Evolutionary conservation across 2,113 vertebrate genomes (phyloP), one percentile per base, ranked within the genome.

Genomic region (Proterorhinus semilunaris): DNA sequence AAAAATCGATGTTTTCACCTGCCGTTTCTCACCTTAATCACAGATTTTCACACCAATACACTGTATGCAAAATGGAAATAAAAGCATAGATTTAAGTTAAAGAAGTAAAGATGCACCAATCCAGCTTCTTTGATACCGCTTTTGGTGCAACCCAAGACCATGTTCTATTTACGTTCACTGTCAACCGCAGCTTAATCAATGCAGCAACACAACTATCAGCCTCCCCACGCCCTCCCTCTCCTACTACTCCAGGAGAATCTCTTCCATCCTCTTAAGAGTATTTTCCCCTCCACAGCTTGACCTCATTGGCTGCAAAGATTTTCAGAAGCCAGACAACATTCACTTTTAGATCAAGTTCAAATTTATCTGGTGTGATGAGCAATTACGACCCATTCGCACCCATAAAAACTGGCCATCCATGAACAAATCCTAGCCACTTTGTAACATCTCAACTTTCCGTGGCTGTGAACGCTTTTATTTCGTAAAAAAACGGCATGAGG

Each of bases 401-500:
- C 27, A 42, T 42, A 42, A 36, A 58, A 57, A 36, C 27, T 58
- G 10, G 36, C 55, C 21, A 57, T 10, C 6, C 27, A 58, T 58
- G 55, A 58, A 10, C 27, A 8, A n/a, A 61, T 42, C 44, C 1
- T 6, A 5, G 10, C 13, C 58, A 61, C 58, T n/a, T 61, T 45
- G 27, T 45, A 11, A 55, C 7, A 5, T 27, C 15, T 53, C 8
- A 16, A 42, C 55, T 58, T 13, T 15, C 46, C 10, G 27, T 0
- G 7, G 27, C 55, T 3, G 54, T 42, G 55, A 36, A 13, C 12
- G 27, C 2, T 58, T 15, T 57, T 11, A 3, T 9, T 70, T 59
- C 65, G 72, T 69, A 69, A 75, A 69, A 75, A 72, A 72, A 44
- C 17, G 13, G 47, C 68, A 5, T 7, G 48, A 68, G 48, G 55